Base-by-base conservation (phyloP, 2,113 vertebrate genomes). In the Chaetodon auriga region DNA sequence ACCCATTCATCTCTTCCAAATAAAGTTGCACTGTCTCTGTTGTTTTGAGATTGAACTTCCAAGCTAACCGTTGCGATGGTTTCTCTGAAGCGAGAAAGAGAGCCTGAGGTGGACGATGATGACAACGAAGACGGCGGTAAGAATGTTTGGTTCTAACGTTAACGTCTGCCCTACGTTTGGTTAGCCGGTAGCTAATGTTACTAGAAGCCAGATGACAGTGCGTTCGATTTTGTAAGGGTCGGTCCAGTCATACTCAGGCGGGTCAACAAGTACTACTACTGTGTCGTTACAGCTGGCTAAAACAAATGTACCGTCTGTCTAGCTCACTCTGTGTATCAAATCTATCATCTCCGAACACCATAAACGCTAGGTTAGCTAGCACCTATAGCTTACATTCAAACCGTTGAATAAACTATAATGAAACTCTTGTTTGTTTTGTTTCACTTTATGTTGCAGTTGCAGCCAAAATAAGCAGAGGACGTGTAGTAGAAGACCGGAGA, bases 401-500 rank as follows among this genome's bases (percentile, higher is more conserved):
- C 14, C 3, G 6, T 62, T 36, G 4, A 19, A 75, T 10, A 25
- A 1, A 1, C 0, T 7, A 41, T 41, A 8, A 30, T 7, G 12
- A 13, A 2, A 73, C 6, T 48, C 2, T 30, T 43, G 36, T 54
- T 76, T 1, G 1, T 7, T 41, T 13, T 55, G 30, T 38, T 49
- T 36, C 4, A 1, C 18, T 77, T 55, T 3, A 7, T 72, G 66
- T 65, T 86, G 41, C 81, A 93, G 94, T 94, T 12, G 82, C 60
- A 30, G 58, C 75, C 21, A 95, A 94, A 93, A 25, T 91, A 12
- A 54, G 77, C 8, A 86, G 95, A 45, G 90, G 86, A 54, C 92
- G 93, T 30, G 88, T 84, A 30, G 89, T 86, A 0, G 96, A 98
- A 87, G 98, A 99, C 85, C 94, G 95, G 49, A 96, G 98, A 86